These are phyloP conservation scores for Penaeus chinensis DNA, from an alignment of 1,140 invertebrate species.

Conservation along the genomic window DNA sequence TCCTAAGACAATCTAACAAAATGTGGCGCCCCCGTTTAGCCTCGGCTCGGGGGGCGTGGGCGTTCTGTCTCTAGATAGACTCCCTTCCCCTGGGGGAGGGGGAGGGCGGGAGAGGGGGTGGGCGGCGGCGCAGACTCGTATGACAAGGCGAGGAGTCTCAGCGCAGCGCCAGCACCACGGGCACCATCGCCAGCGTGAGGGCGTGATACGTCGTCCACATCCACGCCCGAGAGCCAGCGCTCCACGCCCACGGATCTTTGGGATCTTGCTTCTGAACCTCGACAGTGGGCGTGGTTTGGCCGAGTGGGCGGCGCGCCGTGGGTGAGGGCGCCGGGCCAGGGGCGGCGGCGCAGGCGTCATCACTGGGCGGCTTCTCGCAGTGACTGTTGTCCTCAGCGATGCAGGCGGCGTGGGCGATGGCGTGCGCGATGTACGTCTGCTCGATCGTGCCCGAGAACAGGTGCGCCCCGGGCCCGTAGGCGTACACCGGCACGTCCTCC, in stretches of 20 bases:
- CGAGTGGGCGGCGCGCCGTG: constrained; percentile 32
- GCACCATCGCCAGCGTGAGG: constrained; percentile 36
- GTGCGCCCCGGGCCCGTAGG: constrained; percentile 71
- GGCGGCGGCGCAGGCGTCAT: constrained; percentile 60
- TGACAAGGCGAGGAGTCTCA: constrained; percentile 7
- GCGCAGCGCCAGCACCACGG: constrained; percentile 48
- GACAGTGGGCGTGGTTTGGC: constrained; percentile 33
- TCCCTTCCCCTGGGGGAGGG: neutral
- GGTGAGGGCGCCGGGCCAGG: constrained; percentile 33
- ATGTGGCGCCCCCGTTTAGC: no score
- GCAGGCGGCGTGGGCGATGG: constrained; percentile 68
- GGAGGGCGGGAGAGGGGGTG: neutral
- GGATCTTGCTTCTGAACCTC: constrained; percentile 35
- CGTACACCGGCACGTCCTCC: constrained; percentile 89
- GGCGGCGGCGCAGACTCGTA: neutral
- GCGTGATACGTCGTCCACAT: constrained; percentile 35
- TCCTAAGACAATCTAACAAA: no score
- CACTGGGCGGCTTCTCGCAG: constrained; percentile 63
- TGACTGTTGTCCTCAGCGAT: constrained; percentile 62
- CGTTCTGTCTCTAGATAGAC: no score
- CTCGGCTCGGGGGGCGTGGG: no score
- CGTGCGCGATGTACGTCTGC: constrained; percentile 70
- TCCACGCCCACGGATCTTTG: constrained; percentile 46
- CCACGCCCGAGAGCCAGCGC: constrained; percentile 35
- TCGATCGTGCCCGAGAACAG: constrained; percentile 69